phyloP scores from a whole-genome alignment of 2,113 vertebrate species.

The Antigone vipio region DNA sequence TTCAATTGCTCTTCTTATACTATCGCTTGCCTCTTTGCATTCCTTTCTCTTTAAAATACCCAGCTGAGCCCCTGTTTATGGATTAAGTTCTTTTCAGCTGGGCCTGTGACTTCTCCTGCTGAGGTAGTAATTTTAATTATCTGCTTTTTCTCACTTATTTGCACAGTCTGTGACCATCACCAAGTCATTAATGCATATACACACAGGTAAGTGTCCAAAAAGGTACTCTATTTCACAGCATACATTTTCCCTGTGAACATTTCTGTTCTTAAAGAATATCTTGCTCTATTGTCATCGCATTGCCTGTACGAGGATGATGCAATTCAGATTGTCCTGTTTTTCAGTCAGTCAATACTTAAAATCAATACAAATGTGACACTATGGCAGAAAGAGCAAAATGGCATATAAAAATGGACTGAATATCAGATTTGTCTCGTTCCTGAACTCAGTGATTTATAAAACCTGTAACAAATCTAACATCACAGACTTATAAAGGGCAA shows the following conservation, averaged over 20 bases:
- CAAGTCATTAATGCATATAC: background rate
- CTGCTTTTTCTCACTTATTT: background rate
- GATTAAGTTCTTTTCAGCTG: background rate
- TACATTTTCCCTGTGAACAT: background rate
- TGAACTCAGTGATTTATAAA: background rate
- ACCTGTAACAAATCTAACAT: background rate
- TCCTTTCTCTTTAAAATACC: background rate
- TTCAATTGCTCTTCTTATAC: background rate
- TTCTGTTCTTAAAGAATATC: background rate
- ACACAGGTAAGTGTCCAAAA: background rate
- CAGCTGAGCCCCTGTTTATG: background rate
- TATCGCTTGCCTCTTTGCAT: background rate
- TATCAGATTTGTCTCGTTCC: background rate
- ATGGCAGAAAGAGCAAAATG: background rate
- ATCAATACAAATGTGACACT: background rate
- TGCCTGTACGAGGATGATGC: background rate
- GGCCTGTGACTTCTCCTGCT: background rate
- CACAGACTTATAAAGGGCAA: background rate
- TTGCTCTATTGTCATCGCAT: background rate
- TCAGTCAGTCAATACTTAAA: background rate
- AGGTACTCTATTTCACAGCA: background rate
- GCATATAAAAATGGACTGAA: background rate
- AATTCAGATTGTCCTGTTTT: background rate
- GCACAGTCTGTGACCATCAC: background rate
- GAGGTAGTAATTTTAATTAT: background rate